Base-by-base conservation (phyloP, 2,888 invertebrate species). In the Thymelicus lineola region DNA sequence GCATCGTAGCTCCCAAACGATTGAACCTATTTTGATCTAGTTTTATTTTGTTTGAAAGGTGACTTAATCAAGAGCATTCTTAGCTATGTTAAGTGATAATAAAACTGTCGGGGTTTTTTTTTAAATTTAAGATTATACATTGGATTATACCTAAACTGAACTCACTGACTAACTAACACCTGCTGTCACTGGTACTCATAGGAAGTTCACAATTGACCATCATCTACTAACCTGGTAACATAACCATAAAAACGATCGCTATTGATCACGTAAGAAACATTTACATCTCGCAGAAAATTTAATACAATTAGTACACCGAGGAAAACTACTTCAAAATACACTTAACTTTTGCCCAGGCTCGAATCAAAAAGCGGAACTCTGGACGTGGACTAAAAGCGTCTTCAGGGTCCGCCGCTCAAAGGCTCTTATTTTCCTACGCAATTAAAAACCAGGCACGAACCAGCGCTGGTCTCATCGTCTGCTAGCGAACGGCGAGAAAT, bases 361-460 rank as follows among this genome's bases (percentile, higher is more conserved):
- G 35, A 67, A 67, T 67, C 55, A 55, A 67, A 67, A 61, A 55
- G 67, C 61, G 53, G 36, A 48, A 35, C 45, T 15, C 50, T 7
- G 50, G 53, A 15, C 60, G n/a, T n/a, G 53, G 50, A 67, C 35
- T 53, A 67, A 46, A 60, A 61, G 61, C 61, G 15, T 67, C 53
- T 59, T 53, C 53, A 61, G 50, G 67, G 67, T 45, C 53, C 60
- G 60, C 7, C 67, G 50, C 59, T 67, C 67, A 67, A 59, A 67
- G 60, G 67, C 45, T 55, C 67, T 67, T 67, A 55, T 67, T 67
- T 61, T 67, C 42, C 67, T 67, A 61, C 67, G 67, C 67, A 67
- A 67, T 67, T 67, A 67, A 67, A 67, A 67, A 67, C 55, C 55
- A 35, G 42, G 59, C 48, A 67, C 38, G 28, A 42, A 42, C 42